Conservation (phyloP, 35 echinoderm and acorn worm genomes). For the Apostichopus parvimensis region DNA sequence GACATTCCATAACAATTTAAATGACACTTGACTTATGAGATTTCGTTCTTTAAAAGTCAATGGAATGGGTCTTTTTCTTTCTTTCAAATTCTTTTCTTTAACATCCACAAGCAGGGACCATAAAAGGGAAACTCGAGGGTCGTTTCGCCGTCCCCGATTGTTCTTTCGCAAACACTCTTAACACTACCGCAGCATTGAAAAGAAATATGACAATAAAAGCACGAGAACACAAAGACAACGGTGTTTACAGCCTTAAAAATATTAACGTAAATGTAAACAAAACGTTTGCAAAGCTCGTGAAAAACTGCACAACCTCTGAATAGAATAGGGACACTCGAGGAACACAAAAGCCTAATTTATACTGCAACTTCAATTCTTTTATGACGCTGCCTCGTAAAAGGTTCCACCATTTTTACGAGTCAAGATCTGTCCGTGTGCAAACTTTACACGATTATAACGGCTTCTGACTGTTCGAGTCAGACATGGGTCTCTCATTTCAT, state of each 20-base stretch:
- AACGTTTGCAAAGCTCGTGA: neutral
- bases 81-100: neutral
- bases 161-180: neutral
- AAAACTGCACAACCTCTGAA: neutral
- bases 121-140: neutral
- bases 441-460: no score
- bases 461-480: no score
- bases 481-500: no score
- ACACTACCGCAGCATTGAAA: neutral
- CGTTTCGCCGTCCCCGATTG: neutral
- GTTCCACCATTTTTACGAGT: neutral
- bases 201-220: neutral
- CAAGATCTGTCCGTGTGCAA: no score
- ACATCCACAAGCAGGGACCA: neutral
- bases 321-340: neutral
- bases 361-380: constrained; percentile 4
- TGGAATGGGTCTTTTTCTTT: neutral
- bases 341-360: neutral
- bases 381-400: neutral
- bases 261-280: neutral
- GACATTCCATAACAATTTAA: neutral
- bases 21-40: neutral
- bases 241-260: neutral
- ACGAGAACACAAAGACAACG: neutral
- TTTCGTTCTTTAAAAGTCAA: neutral